These are phyloP conservation scores for Dasypus novemcinctus DNA, from an alignment of 2,113 vertebrate species.

Conservation along the genomic window DNA sequence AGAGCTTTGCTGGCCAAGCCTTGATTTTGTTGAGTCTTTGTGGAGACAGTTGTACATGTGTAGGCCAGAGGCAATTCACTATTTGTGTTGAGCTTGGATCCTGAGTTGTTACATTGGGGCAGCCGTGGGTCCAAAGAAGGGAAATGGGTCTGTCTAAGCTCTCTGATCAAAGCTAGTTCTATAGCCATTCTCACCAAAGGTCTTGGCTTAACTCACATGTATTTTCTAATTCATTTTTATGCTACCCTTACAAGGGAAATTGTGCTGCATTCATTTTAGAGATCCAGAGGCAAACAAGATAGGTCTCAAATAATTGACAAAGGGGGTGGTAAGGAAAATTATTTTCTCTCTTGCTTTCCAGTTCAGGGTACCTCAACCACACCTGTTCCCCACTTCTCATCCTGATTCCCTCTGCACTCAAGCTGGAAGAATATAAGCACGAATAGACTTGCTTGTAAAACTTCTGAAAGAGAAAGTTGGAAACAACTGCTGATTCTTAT, in stretches of 20 bases:
- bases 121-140: neutral
- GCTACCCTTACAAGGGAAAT: neutral
- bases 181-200: neutral
- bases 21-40: conserved; percentile 3
- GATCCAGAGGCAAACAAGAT: conserved; percentile 36
- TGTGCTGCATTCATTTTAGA: conserved; percentile 25
- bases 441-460: neutral
- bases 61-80: neutral
- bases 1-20: neutral
- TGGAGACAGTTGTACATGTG: neutral
- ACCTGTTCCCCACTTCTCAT: neutral
- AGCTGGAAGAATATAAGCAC: neutral
- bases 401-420: neutral
- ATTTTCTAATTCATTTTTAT: conserved; percentile 9
- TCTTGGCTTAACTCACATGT: neutral
- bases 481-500: conserved; percentile 14
- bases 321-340: neutral
- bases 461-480: conserved; percentile 5
- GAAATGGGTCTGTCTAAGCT: neutral
- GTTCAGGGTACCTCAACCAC: neutral
- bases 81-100: neutral
- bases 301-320: conserved; percentile 32
- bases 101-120: neutral
- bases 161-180: neutral
- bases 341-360: conserved; percentile 4